Evolutionary conservation across 2,888 invertebrate species (phyloP).

Genomic region (Nemotelus nigrinus): DNA sequence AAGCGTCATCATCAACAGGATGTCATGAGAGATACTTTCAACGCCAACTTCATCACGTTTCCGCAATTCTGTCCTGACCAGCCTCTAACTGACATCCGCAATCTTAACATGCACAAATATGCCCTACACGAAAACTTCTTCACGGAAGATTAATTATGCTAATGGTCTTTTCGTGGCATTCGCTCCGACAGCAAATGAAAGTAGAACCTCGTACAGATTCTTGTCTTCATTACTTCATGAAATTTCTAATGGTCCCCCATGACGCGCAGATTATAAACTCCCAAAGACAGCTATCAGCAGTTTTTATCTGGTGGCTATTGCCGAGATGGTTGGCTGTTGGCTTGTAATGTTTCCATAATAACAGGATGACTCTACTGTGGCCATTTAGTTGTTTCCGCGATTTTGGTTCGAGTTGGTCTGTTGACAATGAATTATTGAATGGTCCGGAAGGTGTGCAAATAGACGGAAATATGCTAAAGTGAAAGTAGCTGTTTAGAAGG

Average conservation of each 20-base stretch:
- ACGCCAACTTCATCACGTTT: too few relatives aligned
- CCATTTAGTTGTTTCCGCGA: background rate
- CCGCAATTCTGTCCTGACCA: too few relatives aligned
- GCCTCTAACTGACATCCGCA: too few relatives aligned
- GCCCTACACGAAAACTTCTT: background rate
- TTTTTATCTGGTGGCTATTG: slow-evolving; percentile 19
- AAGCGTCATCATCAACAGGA: too few relatives aligned
- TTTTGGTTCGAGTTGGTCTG: too few relatives aligned
- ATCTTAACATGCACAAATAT: too few relatives aligned
- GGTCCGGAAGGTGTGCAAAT: too few relatives aligned
- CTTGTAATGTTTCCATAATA: background rate
- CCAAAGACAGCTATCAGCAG: slow-evolving; percentile 11
- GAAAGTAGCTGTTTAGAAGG: too few relatives aligned
- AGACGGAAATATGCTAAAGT: too few relatives aligned
- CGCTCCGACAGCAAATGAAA: slow-evolving; percentile 32
- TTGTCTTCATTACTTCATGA: slow-evolving; percentile 22
- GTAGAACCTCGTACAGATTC: slow-evolving; percentile 6
- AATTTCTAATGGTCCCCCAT: background rate
- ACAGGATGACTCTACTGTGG: background rate
- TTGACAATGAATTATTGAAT: too few relatives aligned
- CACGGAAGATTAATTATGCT: slow-evolving; percentile 47
- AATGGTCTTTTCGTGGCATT: slow-evolving; percentile 34
- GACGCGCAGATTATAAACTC: background rate
- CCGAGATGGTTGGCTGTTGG: background rate
- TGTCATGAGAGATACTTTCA: too few relatives aligned